Evolutionary conservation across 1,140 invertebrate genomes (phyloP).

Genomic region (Thaumetopoea pityocampa): DNA sequence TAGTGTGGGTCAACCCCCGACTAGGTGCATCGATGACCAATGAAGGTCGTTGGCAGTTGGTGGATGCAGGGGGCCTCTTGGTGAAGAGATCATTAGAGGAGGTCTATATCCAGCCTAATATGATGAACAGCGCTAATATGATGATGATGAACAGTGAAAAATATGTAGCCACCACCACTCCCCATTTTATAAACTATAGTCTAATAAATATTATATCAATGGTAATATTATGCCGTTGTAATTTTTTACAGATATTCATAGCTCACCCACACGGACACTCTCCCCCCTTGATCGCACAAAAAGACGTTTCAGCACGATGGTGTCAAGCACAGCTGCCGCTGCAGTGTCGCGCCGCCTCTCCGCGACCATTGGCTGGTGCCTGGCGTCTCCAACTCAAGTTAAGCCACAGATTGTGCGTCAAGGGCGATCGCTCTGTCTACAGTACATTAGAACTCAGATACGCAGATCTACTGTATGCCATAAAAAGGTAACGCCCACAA

Average conservation of each 20-base stretch:
- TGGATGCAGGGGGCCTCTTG: too few species aligned
- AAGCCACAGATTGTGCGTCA: slow-evolving; percentile 66
- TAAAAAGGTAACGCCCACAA: slow-evolving; percentile 62
- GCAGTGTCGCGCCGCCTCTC: slow-evolving; percentile 63
- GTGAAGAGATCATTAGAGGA: too few species aligned
- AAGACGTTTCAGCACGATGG: slow-evolving; percentile 66
- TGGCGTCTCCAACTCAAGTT: slow-evolving; percentile 58
- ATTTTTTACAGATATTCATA: slow-evolving; percentile 22
- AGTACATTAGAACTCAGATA: slow-evolving; percentile 66
- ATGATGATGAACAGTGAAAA: too few species aligned
- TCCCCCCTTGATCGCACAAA: slow-evolving; percentile 63
- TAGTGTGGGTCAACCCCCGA: too few species aligned
- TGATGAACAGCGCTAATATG: too few species aligned
- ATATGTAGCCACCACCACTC: too few species aligned
- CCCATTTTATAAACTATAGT: too few species aligned
- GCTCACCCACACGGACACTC: slow-evolving; percentile 37
- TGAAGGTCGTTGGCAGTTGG: too few species aligned
- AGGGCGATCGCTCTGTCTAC: slow-evolving; percentile 64
- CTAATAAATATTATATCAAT: too few species aligned
- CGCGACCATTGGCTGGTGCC: slow-evolving; percentile 66
- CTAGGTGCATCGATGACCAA: too few species aligned
- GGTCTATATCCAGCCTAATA: too few species aligned
- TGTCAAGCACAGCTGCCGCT: slow-evolving; percentile 52
- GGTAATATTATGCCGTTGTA: background rate
- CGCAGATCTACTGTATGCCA: slow-evolving; percentile 44